Evolutionary conservation across 2,113 vertebrate species (phyloP), one percentile per base, ranked within the genome.

Genomic region (Cairina moschata): DNA sequence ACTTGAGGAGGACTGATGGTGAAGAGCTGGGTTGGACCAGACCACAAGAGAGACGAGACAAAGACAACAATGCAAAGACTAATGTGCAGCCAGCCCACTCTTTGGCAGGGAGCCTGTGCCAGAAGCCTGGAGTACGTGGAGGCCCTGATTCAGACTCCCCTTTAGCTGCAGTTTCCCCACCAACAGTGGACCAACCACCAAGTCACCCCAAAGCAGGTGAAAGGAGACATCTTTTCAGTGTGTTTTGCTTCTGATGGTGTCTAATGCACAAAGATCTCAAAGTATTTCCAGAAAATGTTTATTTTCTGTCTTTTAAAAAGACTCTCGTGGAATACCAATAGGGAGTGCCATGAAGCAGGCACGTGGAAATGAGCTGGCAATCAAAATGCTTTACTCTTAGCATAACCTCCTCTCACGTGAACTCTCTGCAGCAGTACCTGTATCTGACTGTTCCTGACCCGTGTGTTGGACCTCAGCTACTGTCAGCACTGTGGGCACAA

Each of bases 141-240:
- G 56, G 48, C 55, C 48, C 32, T 66, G 40, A 32, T 54, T 79
- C 44, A 60, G 73, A 17, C 32, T 66, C 83, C 28, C 9, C 52
- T 83, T 46, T 40, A n/a, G 29, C 36, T 68, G 86, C 20, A 82
- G 34, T 22, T 87, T 52, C 63, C 18, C 17, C 9, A 63, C 10
- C 0, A 0, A 31, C 4, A 5, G 32, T 26, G 25, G 29, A 56
- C 25, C 38, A 77, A 59, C 17, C 60, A 66, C 25, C 21, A 44
- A 46, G 31, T 40, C 38, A 40, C 16, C 5, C 17, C 22, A 18
- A 79, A 11, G 32, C 58, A 79, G 88, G 40, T 17, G 32, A 90
- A 79, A 88, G 50, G 44, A 87, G 50, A 46, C 36, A 44, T 25
- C 31, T 46, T 38, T 31, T 48, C 48, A 17, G 22, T 9, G 14